phyloP scores from a whole-genome alignment of 2,797 vertebrate genomes.

The Lophotriccus pileatus region DNA sequence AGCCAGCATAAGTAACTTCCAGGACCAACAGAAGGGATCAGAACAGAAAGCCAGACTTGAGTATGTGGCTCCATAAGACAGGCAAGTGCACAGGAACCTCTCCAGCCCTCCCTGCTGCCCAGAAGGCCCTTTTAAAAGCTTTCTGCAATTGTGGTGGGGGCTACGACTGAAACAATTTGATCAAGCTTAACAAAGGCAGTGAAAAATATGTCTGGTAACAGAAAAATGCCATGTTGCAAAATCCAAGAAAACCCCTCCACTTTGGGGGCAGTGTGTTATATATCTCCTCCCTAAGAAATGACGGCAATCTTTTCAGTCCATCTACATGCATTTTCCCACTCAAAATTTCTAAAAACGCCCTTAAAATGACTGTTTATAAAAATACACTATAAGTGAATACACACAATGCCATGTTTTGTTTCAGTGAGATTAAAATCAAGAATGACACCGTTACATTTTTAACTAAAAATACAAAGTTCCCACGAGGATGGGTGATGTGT shows the following conservation, averaged over 20 bases:
- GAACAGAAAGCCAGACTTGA: not conserved
- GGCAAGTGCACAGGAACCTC: not conserved
- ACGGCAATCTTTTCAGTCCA: not conserved
- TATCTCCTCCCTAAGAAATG: not conserved
- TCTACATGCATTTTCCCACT: not conserved
- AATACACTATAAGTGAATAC: not conserved
- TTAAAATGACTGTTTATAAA: not conserved
- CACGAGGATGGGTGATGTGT: not conserved
- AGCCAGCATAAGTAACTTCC: not conserved
- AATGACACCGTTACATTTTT: not conserved
- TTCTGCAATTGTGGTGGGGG: not conserved
- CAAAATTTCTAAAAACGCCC: not conserved
- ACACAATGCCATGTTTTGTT: not conserved
- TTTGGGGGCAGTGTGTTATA: fast-evolving
- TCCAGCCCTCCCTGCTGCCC: not conserved
- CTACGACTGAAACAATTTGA: not conserved
- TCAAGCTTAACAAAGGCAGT: not conserved
- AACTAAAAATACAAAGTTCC: not conserved
- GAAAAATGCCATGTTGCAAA: not conserved
- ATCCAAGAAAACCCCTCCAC: not conserved
- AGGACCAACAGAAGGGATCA: not conserved
- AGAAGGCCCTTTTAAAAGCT: not conserved
- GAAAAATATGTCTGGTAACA: not conserved
- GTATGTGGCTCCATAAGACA: not conserved
- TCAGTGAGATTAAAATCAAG: not conserved